Percentiles rank a stretch among this genome's conserved stretches.
Conservation (phyloP, 2,113 vertebrate species). For the Macroglossus sobrinus region DNA sequence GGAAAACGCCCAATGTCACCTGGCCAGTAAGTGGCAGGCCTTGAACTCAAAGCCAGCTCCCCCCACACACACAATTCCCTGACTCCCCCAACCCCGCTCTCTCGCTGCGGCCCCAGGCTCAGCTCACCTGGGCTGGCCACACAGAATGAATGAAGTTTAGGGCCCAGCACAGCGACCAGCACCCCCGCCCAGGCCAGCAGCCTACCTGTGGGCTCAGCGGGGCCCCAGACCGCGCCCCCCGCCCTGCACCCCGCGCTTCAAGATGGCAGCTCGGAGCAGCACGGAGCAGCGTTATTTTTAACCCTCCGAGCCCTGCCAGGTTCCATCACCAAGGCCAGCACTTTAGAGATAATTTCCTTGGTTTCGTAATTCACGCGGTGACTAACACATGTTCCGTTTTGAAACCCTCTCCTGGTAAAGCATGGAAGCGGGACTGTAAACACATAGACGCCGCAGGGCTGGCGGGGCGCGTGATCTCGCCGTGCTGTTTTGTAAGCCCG, state of each 20-base stretch:
- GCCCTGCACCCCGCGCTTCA: background rate
- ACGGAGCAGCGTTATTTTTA: background rate
- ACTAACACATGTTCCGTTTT: slow-evolving; percentile 67
- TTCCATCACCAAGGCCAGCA: slow-evolving; percentile 44
- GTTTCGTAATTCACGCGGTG: slow-evolving; percentile 59
- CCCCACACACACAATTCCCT: accelerated
- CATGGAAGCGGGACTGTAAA: slow-evolving; percentile 67
- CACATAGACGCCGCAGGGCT: slow-evolving; percentile 38
- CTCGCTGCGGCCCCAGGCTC: accelerated
- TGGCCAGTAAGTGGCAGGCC: background rate
- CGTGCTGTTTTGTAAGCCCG: background rate
- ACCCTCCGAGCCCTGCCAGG: background rate
- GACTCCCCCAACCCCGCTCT: accelerated
- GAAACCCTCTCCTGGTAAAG: slow-evolving; percentile 65
- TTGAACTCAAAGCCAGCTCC: background rate
- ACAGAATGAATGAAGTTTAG: accelerated
- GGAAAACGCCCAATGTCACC: background rate
- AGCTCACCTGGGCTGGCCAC: background rate
- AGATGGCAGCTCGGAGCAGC: background rate
- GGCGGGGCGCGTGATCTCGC: background rate
- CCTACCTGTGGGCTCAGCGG: background rate
- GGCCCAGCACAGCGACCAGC: accelerated
- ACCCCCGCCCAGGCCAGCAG: accelerated
- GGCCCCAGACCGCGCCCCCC: background rate
- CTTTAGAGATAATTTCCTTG: slow-evolving; percentile 53